phyloP scores from a whole-genome alignment of 2,888 invertebrate genomes.

The Scelioninae gen. 1 region DNA sequence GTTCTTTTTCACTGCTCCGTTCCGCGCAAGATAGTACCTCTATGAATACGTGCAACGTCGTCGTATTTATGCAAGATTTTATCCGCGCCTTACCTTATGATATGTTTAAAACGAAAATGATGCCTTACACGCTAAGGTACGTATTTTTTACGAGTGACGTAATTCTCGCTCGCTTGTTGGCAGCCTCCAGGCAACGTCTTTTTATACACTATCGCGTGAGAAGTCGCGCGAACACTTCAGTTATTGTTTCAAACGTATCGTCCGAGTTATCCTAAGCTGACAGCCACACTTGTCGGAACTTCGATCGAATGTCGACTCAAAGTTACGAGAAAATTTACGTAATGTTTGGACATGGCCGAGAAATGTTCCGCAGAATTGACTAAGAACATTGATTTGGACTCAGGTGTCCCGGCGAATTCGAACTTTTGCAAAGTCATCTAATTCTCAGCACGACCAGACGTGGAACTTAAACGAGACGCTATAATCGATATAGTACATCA shows the following conservation, averaged over 20 bases:
- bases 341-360: slow-evolving; percentile 33
- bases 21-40: slow-evolving; percentile 27
- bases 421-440: slow-evolving; percentile 55
- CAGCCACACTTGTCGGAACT: slow-evolving; percentile 25
- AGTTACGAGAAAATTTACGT: slow-evolving; percentile 60
- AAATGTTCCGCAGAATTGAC: slow-evolving; percentile 53
- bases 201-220: slow-evolving; percentile 24
- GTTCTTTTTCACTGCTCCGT: slow-evolving; percentile 23
- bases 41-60: slow-evolving; percentile 46
- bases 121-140: slow-evolving; percentile 59
- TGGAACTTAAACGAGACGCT: slow-evolving; percentile 70
- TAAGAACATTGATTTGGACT: slow-evolving; percentile 59
- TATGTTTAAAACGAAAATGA: slow-evolving; percentile 67
- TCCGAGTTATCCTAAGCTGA: slow-evolving; percentile 3
- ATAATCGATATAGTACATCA: slow-evolving; percentile 70
- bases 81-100: slow-evolving; percentile 61
- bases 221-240: slow-evolving; percentile 27
- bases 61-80: slow-evolving; percentile 54
- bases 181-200: slow-evolving; percentile 10
- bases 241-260: slow-evolving; percentile 39
- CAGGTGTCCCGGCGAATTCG: slow-evolving; percentile 49
- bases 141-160: slow-evolving; percentile 49
- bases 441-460: slow-evolving; percentile 47
- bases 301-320: slow-evolving; percentile 43
- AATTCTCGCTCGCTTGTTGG: slow-evolving; percentile 21